Conservation (phyloP, 2,113 vertebrate species). For the Gila orcuttii region DNA sequence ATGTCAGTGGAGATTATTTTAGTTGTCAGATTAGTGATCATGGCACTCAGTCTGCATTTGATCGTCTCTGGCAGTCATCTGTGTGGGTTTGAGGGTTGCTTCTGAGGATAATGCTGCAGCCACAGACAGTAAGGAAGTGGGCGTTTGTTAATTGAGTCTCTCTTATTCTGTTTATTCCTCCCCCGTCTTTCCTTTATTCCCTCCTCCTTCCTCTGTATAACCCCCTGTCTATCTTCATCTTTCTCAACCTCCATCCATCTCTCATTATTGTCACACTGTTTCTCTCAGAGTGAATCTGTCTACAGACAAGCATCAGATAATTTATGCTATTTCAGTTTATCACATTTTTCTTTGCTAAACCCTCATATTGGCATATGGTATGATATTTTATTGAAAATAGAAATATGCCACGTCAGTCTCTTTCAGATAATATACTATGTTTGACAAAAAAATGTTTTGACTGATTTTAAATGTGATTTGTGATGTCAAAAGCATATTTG, state of each 20-base stretch:
- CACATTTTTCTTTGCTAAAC: background rate
- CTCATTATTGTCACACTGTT: background rate
- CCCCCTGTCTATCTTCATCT: slow-evolving; percentile 6
- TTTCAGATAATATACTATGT: background rate
- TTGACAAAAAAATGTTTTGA: background rate
- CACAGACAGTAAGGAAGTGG: slow-evolving; percentile 36
- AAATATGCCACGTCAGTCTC: background rate
- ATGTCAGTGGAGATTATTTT: background rate
- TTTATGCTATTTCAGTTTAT: background rate
- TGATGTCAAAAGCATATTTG: background rate
- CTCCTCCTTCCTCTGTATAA: background rate
- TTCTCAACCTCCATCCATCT: background rate
- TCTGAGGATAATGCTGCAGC: slow-evolving; percentile 27
- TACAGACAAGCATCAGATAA: background rate
- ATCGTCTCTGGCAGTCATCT: background rate
- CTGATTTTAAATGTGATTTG: background rate
- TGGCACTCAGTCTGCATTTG: background rate
- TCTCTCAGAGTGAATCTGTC: background rate
- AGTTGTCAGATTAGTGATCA: slow-evolving; percentile 2
- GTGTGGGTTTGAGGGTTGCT: slow-evolving; percentile 35
- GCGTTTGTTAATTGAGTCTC: slow-evolving; percentile 47
- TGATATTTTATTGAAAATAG: no score
- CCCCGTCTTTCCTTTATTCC: background rate
- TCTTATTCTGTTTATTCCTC: slow-evolving; percentile 15
- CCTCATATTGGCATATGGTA: background rate